Evolutionary conservation across 2,113 vertebrate genomes (phyloP), one percentile per base, ranked within the genome.

Genomic region (Fregetta grallaria): DNA sequence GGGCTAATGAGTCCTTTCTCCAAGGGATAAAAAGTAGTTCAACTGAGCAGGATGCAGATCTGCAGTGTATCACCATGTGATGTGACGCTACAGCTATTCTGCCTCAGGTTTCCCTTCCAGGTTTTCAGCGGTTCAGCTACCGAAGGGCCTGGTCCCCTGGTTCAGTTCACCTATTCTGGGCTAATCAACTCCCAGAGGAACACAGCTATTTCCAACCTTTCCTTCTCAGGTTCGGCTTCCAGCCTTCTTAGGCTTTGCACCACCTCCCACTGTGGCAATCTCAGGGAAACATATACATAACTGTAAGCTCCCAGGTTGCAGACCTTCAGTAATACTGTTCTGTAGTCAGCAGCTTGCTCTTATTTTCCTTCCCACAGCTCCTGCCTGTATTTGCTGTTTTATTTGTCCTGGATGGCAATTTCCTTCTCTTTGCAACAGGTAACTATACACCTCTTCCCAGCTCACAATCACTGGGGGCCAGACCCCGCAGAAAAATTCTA

Each of bases 1-100:
- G 89, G 84, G 59, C 88, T 97, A 96, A 97, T 96, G 95, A 94
- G 88, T 27, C 94, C 76, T 94, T 82, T 95, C 93, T 90, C 91
- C 75, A 71, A 77, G 79, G 86, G 72, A 92, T 92, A 63, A 56
- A 95, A 91, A 95, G 63, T 91, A 93, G 94, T 84, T 95, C 93
- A 93, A 10, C 58, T 38, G n/a, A 59, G 65, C 79, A 22, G 76
- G 91, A 66, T 86, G 94, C 63, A 50, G 91, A 65, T 65, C 89
- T 65, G 86, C 79, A 78, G 91, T 29, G 5, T 9, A 45, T 38
- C 8, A 30, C 86, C 68, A 11, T 34, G 83, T n/a, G 86, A 92
- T 49, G 50, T 77, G 91, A 94, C 4, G 7, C 77, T 36, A 42
- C 61, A 47, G 66, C 44, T 87, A 85, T 86, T 89, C 80, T 34